Base-by-base conservation (phyloP, 2,797 vertebrate genomes). In the Nannoperca obscura region DNA sequence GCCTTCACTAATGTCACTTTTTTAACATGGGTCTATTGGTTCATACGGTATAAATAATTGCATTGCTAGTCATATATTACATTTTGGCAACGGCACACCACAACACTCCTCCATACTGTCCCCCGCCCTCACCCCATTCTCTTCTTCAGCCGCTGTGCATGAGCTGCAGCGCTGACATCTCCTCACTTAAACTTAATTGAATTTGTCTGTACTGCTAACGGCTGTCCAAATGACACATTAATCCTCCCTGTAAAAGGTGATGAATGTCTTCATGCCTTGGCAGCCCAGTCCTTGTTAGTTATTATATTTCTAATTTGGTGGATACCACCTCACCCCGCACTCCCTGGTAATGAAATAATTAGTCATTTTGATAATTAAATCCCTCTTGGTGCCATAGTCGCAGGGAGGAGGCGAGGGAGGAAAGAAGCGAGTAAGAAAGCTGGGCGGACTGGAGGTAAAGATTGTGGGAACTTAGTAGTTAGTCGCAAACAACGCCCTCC, bases 301-400 rank as follows among this genome's bases (percentile, higher is more conserved):
- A 96, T 97, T 97, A 97, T 97, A 97, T 97, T 97, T 97, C 96
- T 96, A 96, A 97, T 97, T 97, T 97, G 96, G 95, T 93, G 95
- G 96, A 96, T 96, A 96, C 96, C 96, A 97, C 96, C 96, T 97
- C 96, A 95, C 95, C 90, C 94, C 93, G 91, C 95, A 94, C 96
- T 96, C 94, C 94, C 93, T 95, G 96, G 64, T 97, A 97, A 98
- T 97, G 96, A 96, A 97, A 97, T 97, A 97, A 97, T 98, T 97
- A 97, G 95, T 97, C 97, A 98, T 97, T 97, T 97, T 97, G 96
- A 97, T 97, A 97, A 97, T 98, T 97, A 97, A 97, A 97, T 97
- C 95, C 95, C 95, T 97, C 61, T 50, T 94, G 96, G 95, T 93
- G 93, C 92, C 89, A 91, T 95, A 93, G 94, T 93, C 91, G 61